These are phyloP conservation scores for Shinisaurus crocodilurus DNA, from an alignment of 2,113 vertebrate species.

Conservation along the genomic window DNA sequence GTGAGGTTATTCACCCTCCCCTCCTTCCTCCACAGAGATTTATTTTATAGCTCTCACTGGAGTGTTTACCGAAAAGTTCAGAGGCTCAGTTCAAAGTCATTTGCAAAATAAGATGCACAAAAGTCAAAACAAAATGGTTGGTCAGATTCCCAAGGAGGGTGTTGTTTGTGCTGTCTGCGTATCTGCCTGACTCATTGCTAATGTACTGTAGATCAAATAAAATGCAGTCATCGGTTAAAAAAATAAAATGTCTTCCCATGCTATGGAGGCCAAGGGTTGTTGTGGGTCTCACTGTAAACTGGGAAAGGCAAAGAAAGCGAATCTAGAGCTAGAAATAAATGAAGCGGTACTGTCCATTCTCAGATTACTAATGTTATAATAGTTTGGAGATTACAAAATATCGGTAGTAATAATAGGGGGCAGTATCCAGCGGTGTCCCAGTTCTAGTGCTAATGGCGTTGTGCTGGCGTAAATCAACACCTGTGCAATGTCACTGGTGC, in stretches of 20 bases:
- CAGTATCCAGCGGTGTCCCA: too few relatives aligned
- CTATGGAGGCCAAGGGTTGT: background rate
- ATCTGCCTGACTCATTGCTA: slow-evolving; percentile 36
- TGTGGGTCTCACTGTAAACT: background rate
- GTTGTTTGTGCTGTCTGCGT: slow-evolving; percentile 21
- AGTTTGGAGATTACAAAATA: background rate
- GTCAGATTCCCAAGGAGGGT: slow-evolving; percentile 27
- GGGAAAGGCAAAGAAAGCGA: background rate
- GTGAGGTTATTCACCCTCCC: slow-evolving; percentile 11
- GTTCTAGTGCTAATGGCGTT: too few relatives aligned
- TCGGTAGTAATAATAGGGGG: background rate
- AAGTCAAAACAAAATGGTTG: slow-evolving; percentile 47
- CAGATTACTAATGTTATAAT: background rate
- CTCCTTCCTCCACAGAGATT: slow-evolving; percentile 52
- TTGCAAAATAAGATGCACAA: slow-evolving; percentile 31
- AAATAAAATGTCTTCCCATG: background rate
- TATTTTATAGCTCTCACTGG: slow-evolving; percentile 56
- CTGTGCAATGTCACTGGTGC: too few relatives aligned
- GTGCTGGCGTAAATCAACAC: too few relatives aligned
- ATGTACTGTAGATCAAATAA: background rate
- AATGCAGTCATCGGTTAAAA: background rate
- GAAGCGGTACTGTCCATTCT: background rate
- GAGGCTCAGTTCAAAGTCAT: slow-evolving; percentile 49
- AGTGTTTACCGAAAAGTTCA: slow-evolving; percentile 57
- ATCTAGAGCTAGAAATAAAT: background rate